Evolutionary conservation across 2,113 vertebrate species (phyloP), one percentile per base, ranked within the genome.

Genomic region (Parus major): DNA sequence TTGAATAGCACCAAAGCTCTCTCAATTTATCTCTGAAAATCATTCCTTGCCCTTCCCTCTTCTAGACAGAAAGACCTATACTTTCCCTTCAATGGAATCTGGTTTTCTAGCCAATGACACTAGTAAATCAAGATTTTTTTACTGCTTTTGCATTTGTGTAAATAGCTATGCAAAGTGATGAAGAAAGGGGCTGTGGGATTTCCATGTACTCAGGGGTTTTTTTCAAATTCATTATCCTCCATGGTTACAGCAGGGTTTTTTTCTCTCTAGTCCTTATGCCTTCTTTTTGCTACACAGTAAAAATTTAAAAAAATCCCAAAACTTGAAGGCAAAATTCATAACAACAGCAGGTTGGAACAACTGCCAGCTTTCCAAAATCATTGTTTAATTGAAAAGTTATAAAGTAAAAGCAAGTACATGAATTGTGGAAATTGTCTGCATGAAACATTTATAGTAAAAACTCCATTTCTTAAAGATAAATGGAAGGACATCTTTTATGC

Each of bases 351-450:
- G 29, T 41, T 93, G 88, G 90, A 95, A 82, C 84, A 84, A 76
- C 93, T 94, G 93, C 92, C 71, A 88, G 59, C 57, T 95, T 95
- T 96, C 86, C 94, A 95, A 95, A 95, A 50, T 14, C 56, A 88
- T 93, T 96, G 89, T 88, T 92, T 96, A 98, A 98, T 86, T 95
- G 96, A 95, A 97, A 97, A 97, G 90, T 94, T 96, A 78, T 63
- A 75, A 89, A 92, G 46, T 77, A 73, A 92, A 97, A 97, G 90
- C 90, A 95, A 96, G 94, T 84, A 81, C 70, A 59, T 61, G 85
- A 78, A 88, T 86, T 64, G 91, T 75, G 92, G 94, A 97, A 93
- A 97, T 96, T 96, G 92, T 86, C 92, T 84, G 92, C 91, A 96
- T 97, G 92, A 98, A 97, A 97, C 57, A 97, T 97, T 97, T 88